phyloP scores from a whole-genome alignment of 1,140 invertebrate genomes.

The Holcopasites calliopsidis region DNA sequence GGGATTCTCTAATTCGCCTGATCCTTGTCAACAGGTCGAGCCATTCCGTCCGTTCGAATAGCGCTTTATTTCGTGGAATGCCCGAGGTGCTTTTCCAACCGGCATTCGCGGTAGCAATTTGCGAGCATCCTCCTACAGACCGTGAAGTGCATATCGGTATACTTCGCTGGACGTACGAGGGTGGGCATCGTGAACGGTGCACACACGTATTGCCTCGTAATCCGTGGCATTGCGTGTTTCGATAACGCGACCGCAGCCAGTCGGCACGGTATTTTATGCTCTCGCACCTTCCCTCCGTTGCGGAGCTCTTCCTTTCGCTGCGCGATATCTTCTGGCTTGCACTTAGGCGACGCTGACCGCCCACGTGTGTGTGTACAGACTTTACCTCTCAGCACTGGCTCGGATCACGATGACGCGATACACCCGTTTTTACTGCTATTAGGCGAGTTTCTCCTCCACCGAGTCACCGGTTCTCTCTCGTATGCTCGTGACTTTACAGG shows the following conservation, averaged over 20 bases:
- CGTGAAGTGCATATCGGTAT: conserved; percentile 14
- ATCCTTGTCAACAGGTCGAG: conserved; percentile 1
- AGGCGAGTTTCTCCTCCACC: not conserved
- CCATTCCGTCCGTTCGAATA: not conserved
- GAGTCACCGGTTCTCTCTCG: not conserved
- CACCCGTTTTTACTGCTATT: conserved; percentile 53
- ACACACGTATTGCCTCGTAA: conserved; percentile 66
- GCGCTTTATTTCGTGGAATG: not conserved
- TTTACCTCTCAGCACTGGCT: conserved; percentile 26
- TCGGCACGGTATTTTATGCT: conserved; percentile 73
- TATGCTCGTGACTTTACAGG: conserved; percentile 19
- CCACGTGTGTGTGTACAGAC: conserved; percentile 28
- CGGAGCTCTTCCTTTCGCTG: conserved; percentile 66
- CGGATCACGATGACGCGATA: conserved; percentile 51
- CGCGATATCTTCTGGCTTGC: conserved; percentile 68
- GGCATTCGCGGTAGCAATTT: conserved; percentile 30
- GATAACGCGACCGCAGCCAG: conserved; percentile 71
- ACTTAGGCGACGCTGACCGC: conserved; percentile 61
- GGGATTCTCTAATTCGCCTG: not conserved
- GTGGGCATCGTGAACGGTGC: conserved; percentile 52
- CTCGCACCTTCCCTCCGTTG: conserved; percentile 66
- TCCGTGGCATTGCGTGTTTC: conserved; percentile 76
- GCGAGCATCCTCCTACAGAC: conserved; percentile 8
- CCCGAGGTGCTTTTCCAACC: not conserved
- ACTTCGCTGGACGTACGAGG: conserved; percentile 30